Base-by-base conservation (phyloP, 2,888 invertebrate species). In the Dicranocentrus wangi region DNA sequence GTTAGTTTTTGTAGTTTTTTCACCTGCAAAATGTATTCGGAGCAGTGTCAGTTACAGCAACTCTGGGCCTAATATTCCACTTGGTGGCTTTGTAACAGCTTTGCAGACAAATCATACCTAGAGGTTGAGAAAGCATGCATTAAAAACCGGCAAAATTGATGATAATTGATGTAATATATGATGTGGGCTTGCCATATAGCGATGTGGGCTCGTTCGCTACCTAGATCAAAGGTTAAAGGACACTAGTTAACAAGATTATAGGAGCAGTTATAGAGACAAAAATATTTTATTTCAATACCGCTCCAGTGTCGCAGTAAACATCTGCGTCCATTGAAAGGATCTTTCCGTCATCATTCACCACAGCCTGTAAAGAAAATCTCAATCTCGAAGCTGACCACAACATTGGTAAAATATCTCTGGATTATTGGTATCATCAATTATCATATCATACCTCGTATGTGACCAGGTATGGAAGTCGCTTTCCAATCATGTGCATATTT, bases 401-500 rank as follows among this genome's bases (percentile, higher is more conserved):
- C 10, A n/a, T 13, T n/a, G 51, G 51, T 5, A 17, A 39, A 13
- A 39, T 32, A 47, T 7, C 13, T 39, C 39, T 39, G 39, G 39
- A 39, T 39, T 61, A 60, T 2, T n/a, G n/a, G n/a, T n/a, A n/a
- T n/a, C n/a, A n/a, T n/a, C n/a, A n/a, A n/a, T n/a, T n/a, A n/a
- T n/a, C n/a, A n/a, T 43, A 43, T 85, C 39, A 5, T 0, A 82
- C 92, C 88, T 81, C 78, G 87, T 93, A 95, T 83, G 92, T 91
- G 3, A 90, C 89, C 5, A 90, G 90, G 63, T 90, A 89, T 0
- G 93, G 91, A 75, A 90, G 89, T 39, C 94, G 90, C 87, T 93
- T 94, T 1, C 95, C 95, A 0, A 93, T 87, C 3, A 91, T 89
- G 58, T 91, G 90, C 92, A 95, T 93, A 87, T 93, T 94, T 19